These are phyloP conservation scores for Streptopelia turtur DNA, from an alignment of 2,797 vertebrate genomes.

Conservation along the genomic window DNA sequence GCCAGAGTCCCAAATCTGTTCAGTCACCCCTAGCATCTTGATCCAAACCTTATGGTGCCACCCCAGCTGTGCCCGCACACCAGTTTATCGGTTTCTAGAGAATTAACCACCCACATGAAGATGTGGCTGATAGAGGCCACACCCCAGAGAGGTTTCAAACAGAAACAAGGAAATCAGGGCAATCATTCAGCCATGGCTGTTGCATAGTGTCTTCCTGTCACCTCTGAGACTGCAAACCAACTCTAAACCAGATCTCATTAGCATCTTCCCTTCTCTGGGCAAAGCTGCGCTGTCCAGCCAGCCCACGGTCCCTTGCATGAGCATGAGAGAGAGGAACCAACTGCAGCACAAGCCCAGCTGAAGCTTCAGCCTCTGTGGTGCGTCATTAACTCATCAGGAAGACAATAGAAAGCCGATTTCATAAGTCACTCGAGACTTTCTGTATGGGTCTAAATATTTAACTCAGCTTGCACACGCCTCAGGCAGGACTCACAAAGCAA, in stretches of 20 bases:
- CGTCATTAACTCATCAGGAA: neutral
- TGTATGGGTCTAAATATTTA: neutral
- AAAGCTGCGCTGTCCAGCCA: neutral
- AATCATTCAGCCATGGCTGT: neutral
- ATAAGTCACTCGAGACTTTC: neutral
- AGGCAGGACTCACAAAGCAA: neutral
- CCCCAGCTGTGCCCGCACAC: neutral
- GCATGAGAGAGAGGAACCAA: neutral
- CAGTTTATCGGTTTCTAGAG: neutral
- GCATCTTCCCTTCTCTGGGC: rapidly evolving
- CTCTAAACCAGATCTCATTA: neutral
- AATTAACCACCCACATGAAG: neutral
- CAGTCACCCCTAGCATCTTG: neutral
- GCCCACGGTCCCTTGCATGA: rapidly evolving
- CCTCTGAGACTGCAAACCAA: neutral
- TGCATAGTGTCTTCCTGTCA: neutral
- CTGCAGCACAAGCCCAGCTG: neutral
- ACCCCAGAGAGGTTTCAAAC: constrained; percentile 16
- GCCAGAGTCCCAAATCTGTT: neutral
- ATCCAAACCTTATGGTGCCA: neutral
- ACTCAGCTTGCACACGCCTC: neutral
- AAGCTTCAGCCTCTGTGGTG: neutral
- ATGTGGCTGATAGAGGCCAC: constrained; percentile 9
- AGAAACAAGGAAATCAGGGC: constrained; percentile 28
- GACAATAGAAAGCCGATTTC: neutral